These are phyloP conservation scores for Damaliscus lunatus DNA, from an alignment of 2,113 vertebrate species.

Conservation along the genomic window DNA sequence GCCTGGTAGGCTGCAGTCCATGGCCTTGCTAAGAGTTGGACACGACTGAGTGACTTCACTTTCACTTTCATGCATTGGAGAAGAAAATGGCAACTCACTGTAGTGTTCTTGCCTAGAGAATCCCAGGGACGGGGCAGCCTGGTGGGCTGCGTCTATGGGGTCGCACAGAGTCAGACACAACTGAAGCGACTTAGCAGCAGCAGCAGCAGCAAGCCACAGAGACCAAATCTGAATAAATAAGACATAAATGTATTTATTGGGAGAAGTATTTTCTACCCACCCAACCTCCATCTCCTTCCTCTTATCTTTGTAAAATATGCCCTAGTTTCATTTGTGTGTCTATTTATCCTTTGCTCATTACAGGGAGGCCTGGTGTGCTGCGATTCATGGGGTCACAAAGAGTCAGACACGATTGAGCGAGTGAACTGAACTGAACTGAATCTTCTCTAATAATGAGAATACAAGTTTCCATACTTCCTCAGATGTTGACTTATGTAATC, in stretches of 20 bases:
- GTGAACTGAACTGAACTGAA: neutral
- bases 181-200: neutral
- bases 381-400: too few relatives aligned
- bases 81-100: too few relatives aligned
- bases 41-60: too few relatives aligned
- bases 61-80: too few relatives aligned
- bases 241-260: neutral
- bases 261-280: neutral
- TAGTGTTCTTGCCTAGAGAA: too few relatives aligned
- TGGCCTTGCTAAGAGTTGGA: too few relatives aligned
- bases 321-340: neutral
- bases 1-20: too few relatives aligned
- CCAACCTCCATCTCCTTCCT: neutral
- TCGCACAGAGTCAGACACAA: neutral
- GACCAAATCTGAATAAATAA: neutral
- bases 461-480: neutral
- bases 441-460: neutral
- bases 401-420: too few relatives aligned
- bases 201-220: neutral
- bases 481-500: neutral
- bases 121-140: too few relatives aligned
- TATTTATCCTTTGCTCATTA: neutral
- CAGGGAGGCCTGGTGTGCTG: too few relatives aligned
- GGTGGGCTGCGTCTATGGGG: too few relatives aligned
- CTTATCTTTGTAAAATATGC: neutral